These are phyloP conservation scores for Phymatocera aterrima DNA, from an alignment of 2,888 invertebrate species.

Conservation along the genomic window DNA sequence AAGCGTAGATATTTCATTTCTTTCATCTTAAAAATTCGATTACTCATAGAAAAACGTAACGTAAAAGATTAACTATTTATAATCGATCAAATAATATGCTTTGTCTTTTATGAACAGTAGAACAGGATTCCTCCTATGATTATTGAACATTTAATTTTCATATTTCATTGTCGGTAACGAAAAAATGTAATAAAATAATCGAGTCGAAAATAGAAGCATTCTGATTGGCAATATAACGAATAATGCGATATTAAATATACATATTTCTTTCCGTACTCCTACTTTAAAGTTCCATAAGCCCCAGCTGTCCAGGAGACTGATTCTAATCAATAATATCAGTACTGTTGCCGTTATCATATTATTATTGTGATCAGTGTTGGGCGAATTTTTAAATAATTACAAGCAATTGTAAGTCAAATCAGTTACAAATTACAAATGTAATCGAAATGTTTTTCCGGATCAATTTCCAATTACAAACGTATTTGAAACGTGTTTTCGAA, in stretches of 20 bases:
- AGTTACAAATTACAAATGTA: too few species aligned
- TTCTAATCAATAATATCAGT: constrained; percentile 66
- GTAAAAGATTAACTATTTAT: not conserved
- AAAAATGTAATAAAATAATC: not conserved
- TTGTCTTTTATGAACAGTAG: not conserved
- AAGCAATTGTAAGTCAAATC: too few species aligned
- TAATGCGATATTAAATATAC: not conserved
- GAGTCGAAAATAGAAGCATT: not conserved
- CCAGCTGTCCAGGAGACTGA: constrained; percentile 57
- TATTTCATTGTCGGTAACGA: not conserved
- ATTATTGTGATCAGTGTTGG: constrained; percentile 52
- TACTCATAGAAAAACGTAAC: constrained; percentile 3
- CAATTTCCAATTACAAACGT: too few species aligned
- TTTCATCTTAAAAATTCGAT: constrained; percentile 7
- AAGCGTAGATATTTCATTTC: not conserved
- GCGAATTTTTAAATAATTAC: constrained; percentile 54
- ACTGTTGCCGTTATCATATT: constrained; percentile 55
- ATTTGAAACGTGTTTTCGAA: too few species aligned
- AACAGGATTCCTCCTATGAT: not conserved
- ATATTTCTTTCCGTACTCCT: not conserved
- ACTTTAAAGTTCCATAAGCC: constrained; percentile 70
- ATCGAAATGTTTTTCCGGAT: too few species aligned
- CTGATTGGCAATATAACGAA: not conserved
- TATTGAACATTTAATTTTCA: not conserved
- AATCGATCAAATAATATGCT: not conserved